A percentile compares a stretch with the other conserved stretches of the same genome.
Conservation (phyloP, 2,797 vertebrate genomes). For the Melanogrammus aeglefinus region DNA sequence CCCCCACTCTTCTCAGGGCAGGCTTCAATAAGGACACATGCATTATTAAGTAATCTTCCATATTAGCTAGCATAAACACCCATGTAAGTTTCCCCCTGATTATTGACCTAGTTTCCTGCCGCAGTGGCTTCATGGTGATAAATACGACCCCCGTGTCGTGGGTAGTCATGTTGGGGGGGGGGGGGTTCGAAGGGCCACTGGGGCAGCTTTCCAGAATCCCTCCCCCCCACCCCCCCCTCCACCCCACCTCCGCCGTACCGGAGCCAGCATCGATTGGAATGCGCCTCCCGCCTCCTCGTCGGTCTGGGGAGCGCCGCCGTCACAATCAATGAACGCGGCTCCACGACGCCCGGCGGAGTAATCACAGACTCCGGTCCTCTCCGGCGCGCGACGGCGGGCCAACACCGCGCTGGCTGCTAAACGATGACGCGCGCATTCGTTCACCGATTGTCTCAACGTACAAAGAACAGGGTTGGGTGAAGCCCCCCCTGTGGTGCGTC, state of each 20-base stretch:
- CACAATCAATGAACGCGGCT: neutral
- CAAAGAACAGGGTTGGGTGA: neutral
- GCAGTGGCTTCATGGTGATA: constrained; percentile 53
- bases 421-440: too few relatives aligned
- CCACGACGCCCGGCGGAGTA: neutral
- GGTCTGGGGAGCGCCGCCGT: neutral
- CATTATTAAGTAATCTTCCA: constrained; percentile 56
- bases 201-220: constrained; percentile 20
- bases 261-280: too few relatives aligned
- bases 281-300: neutral
- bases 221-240: too few relatives aligned
- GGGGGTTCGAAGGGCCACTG: constrained; percentile 45
- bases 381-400: too few relatives aligned
- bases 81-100: constrained; percentile 43
- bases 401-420: too few relatives aligned
- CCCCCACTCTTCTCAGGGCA: constrained; percentile 44
- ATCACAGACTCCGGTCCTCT: neutral
- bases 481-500: too few relatives aligned
- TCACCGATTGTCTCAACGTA: neutral
- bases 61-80: constrained; percentile 59
- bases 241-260: too few relatives aligned
- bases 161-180: constrained; percentile 48
- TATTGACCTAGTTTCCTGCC: constrained; percentile 66
- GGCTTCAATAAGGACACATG: constrained; percentile 47
- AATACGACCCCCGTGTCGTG: constrained; percentile 50